Conservation (phyloP, 2,797 vertebrate genomes). For the Liparis tanakae region DNA sequence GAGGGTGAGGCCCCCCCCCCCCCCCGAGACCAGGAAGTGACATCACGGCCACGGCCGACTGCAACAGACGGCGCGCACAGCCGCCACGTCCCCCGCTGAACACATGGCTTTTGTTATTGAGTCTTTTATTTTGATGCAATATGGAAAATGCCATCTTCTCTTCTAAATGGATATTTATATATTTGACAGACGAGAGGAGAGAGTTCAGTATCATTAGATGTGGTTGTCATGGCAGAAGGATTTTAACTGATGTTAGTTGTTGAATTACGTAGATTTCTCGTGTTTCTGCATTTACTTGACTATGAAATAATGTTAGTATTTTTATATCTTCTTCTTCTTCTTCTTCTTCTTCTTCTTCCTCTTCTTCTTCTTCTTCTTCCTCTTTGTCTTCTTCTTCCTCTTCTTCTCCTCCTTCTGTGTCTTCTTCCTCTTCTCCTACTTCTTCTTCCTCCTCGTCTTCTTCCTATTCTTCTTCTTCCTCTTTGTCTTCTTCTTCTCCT, state of each 20-base stretch:
- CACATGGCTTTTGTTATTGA: neutral
- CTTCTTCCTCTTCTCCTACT: no score
- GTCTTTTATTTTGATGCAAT: neutral
- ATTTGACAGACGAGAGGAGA: constrained; percentile 6
- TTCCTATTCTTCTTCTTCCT: no score
- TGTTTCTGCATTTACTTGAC: neutral
- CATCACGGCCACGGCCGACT: constrained; percentile 10
- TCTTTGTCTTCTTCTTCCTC: no score
- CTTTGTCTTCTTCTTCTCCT: no score
- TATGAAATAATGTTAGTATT: neutral
- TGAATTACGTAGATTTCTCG: neutral
- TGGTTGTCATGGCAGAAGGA: neutral
- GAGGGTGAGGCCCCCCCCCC: constrained; percentile 80
- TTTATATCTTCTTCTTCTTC: neutral
- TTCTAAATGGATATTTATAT: neutral
- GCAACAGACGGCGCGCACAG: constrained; percentile 38
- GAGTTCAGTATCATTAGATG: neutral
- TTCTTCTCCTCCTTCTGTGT: no score
- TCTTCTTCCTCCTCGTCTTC: no score
- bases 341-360: neutral
- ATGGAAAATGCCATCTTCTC: neutral
- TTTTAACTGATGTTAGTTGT: neutral
- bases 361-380: no score
- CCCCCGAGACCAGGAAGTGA: constrained; percentile 42
- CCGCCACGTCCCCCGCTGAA: constrained; percentile 3